Conservation (phyloP, 2,113 vertebrate species). For the Ceuthmochares aereus region DNA sequence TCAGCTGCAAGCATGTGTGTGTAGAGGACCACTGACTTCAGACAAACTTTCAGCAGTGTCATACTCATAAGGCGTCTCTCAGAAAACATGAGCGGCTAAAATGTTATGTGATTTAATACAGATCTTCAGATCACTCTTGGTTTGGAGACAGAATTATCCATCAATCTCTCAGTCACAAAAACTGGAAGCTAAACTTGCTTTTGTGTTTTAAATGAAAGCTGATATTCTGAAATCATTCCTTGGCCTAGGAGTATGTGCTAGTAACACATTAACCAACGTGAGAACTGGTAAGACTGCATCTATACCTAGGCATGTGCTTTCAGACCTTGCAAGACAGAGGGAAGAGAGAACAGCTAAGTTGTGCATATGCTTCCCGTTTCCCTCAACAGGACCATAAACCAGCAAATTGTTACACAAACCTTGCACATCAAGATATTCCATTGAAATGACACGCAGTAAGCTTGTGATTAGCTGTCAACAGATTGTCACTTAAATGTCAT, state of each 20-base stretch:
- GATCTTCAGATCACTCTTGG: not conserved
- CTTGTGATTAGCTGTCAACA: constrained; percentile 36
- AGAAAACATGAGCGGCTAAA: not conserved
- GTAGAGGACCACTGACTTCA: not conserved
- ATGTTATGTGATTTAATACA: not conserved
- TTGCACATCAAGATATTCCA: not conserved
- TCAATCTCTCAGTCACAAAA: not conserved
- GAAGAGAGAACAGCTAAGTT: not conserved
- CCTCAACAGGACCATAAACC: not conserved
- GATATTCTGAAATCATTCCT: not conserved
- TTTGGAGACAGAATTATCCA: not conserved
- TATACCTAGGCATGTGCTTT: not conserved
- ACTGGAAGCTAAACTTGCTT: not conserved
- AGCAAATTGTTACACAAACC: not conserved
- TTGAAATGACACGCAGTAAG: not conserved
- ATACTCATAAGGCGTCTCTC: not conserved
- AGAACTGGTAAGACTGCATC: not conserved
- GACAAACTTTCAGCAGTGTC: not conserved
- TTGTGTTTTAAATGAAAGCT: not conserved
- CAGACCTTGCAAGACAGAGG: constrained; percentile 14
- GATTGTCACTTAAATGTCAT: constrained; percentile 45
- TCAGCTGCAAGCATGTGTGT: not conserved
- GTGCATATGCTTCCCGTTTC: not conserved
- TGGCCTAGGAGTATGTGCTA: not conserved
- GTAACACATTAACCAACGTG: constrained; percentile 26